Conservation (phyloP, 2,113 vertebrate genomes). For the Rhodinocichla rosea region DNA sequence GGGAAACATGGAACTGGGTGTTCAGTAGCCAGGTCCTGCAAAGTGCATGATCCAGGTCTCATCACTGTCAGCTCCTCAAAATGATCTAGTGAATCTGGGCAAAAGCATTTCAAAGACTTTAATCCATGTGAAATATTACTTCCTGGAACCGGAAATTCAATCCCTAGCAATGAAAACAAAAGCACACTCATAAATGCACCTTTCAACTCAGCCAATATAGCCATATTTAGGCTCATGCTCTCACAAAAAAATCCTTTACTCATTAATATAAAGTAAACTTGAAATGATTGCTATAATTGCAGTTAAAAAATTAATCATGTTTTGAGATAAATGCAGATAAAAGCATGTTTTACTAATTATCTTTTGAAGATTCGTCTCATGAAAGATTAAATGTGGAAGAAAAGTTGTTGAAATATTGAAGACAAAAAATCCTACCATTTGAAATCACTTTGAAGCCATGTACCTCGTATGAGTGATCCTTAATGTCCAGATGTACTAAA, state of each 20-base stretch:
- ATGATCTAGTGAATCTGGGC: background rate
- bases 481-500: background rate
- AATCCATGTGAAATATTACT: conserved; percentile 52
- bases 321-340: conserved; percentile 69
- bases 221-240: background rate
- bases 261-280: conserved; percentile 51
- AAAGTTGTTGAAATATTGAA: conserved; percentile 41
- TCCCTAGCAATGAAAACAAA: conserved; percentile 39
- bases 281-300: conserved; percentile 63
- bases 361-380: conserved; percentile 55
- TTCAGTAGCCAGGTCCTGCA: background rate
- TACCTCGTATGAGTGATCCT: background rate
- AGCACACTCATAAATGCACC: conserved; percentile 7
- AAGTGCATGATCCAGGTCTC: background rate
- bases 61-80: conserved; percentile 4
- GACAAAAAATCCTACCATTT: conserved; percentile 20
- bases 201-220: conserved; percentile 5
- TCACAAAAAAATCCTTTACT: conserved; percentile 29
- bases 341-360: conserved; percentile 62
- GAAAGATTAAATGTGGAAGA: conserved; percentile 63
- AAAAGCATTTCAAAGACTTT: conserved; percentile 51
- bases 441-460: conserved; percentile 26
- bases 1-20: background rate
- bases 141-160: conserved; percentile 62
- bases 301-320: conserved; percentile 70